These are phyloP conservation scores for Notolepis coatsorum DNA, from an alignment of 2,797 vertebrate genomes.

Conservation along the genomic window DNA sequence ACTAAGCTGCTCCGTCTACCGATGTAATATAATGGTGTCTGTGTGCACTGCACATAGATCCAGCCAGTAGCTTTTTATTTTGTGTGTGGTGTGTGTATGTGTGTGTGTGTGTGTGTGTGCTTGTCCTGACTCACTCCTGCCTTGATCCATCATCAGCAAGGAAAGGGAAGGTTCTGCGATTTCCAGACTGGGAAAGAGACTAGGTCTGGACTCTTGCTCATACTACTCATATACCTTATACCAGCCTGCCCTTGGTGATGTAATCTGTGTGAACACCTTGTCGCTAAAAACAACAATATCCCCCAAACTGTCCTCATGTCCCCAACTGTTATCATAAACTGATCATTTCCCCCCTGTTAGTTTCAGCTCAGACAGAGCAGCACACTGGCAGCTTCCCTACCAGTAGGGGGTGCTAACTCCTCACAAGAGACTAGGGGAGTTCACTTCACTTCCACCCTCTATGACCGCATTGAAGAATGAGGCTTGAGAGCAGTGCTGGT, in stretches of 20 bases:
- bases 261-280: not conserved
- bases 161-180: conserved; percentile 8
- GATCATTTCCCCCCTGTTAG: conserved; percentile 30
- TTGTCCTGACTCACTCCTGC: too few relatives aligned
- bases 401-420: conserved; percentile 65
- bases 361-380: conserved; percentile 12
- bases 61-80: too few relatives aligned
- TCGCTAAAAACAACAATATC: not conserved
- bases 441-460: conserved; percentile 22
- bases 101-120: too few relatives aligned
- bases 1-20: too few relatives aligned
- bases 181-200: not conserved
- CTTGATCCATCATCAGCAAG: not conserved
- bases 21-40: too few relatives aligned
- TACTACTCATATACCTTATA: not conserved
- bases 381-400: not conserved
- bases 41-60: too few relatives aligned
- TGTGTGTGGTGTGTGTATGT: too few relatives aligned
- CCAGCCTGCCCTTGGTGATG: not conserved
- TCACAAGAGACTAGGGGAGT: conserved; percentile 22
- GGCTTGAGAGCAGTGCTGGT: not conserved
- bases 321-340: conserved; percentile 16
- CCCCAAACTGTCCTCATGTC: not conserved
- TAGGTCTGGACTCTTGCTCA: not conserved
- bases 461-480: conserved; percentile 15